Conservation (phyloP, 2,888 invertebrate genomes). For the Lithophane semibrunnea region DNA sequence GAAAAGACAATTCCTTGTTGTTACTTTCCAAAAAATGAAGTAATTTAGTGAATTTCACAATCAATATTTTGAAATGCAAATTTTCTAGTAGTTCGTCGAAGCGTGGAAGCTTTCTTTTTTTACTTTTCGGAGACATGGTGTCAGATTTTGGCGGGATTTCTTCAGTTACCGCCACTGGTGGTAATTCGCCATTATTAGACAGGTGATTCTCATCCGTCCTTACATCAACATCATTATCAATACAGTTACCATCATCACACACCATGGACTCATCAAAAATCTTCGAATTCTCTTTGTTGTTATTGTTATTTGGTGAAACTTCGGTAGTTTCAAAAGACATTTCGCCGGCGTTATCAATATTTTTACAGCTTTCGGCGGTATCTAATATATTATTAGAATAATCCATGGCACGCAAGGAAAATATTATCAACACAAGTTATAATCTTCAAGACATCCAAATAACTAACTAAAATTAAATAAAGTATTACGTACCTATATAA, state of each 20-base stretch:
- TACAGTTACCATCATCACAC: not conserved
- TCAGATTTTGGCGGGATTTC: constrained; percentile 12
- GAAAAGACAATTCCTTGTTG: constrained; percentile 62
- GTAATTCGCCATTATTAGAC: not conserved
- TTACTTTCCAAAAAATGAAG: constrained; percentile 56
- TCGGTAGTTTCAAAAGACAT: not conserved
- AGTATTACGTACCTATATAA: not conserved
- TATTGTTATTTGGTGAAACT: not conserved
- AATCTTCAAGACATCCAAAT: not conserved
- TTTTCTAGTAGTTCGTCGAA: constrained; percentile 21
- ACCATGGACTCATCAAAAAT: not conserved
- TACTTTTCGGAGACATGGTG: not conserved
- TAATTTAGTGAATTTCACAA: constrained; percentile 16
- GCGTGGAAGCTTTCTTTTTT: constrained; percentile 22
- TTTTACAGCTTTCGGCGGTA: no score
- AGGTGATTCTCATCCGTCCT: not conserved
- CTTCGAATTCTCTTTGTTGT: not conserved
- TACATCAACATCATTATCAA: not conserved
- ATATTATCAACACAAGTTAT: not conserved
- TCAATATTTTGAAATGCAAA: constrained; percentile 16
- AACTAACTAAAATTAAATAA: no score
- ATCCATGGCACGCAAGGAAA: not conserved
- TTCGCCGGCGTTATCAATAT: not conserved
- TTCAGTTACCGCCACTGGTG: not conserved
- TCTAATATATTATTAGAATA: not conserved